Evolutionary conservation across 2,113 vertebrate species (phyloP), one percentile per base, ranked within the genome.

Genomic region (Perca schrenkii): DNA sequence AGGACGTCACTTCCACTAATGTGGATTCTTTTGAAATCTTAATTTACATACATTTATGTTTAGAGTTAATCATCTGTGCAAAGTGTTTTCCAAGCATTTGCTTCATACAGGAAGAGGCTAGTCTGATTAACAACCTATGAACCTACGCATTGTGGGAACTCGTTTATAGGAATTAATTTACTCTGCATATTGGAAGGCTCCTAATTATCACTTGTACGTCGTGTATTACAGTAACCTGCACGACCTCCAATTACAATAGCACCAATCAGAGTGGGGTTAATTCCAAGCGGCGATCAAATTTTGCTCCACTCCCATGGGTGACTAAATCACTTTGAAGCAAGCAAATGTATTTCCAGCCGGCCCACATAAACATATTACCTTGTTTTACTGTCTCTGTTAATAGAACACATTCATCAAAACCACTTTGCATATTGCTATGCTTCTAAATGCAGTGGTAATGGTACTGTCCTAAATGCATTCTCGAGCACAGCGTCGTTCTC

Each of bases 121-220:
- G 57, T 73, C 76, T 81, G 82, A 91, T 90, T 85, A 90, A 79
- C 85, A 82, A 86, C 87, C 87, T 85, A 47, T 86, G 88, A 91
- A 86, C 91, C 85, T 77, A 64, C 71, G 50, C 77, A 83, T 86
- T 85, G 82, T 84, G 84, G 81, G 66, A 68, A 79, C 75, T 83
- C 71, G 31, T 86, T 90, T 34, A 47, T 66, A 64, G 65, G 74
- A 89, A 91, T 94, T 89, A 77, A 92, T 93, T 92, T 81, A 87
- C 82, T 79, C 68, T n/a, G 53, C 76, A 74, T 82, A 91, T 86
- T 36, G 87, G 76, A 87, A 86, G 82, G 77, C 66, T 93, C 79
- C 85, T 94, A 89, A 94, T 94, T 92, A 93, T 94, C 93, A 92
- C 92, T 93, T 91, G 90, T 85, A 47, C 60, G 46, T 84, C 90